phyloP scores from a whole-genome alignment of 2,113 vertebrate species.

The Leptobrachium ailaonicum region DNA sequence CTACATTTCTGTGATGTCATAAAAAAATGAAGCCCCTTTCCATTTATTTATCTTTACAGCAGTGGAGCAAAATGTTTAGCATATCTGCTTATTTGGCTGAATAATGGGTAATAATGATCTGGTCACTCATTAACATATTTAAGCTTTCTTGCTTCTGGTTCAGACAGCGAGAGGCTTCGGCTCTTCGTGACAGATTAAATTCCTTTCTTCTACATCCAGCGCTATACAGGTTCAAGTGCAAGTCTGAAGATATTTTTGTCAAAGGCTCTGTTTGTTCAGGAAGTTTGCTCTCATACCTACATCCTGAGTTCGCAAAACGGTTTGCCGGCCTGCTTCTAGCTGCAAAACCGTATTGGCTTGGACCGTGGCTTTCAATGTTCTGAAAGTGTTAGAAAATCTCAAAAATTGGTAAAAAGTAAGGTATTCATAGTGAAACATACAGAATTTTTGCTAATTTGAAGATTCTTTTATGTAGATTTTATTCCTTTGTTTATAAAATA shows the following conservation, averaged over 20 bases:
- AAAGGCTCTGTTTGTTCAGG: not conserved
- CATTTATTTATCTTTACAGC: too few relatives aligned
- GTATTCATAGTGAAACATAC: not conserved
- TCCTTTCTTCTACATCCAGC: not conserved
- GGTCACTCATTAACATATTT: not conserved
- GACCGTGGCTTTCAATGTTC: not conserved
- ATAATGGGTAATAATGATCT: too few relatives aligned
- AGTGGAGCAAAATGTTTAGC: too few relatives aligned
- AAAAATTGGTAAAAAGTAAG: not conserved
- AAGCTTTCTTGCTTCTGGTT: not conserved
- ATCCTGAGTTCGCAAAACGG: conserved; percentile 5
- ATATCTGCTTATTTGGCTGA: too few relatives aligned
- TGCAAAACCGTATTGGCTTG: not conserved
- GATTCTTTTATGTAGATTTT: too few relatives aligned
- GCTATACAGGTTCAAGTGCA: not conserved
- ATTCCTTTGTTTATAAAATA: too few relatives aligned
- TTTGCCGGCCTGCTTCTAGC: not conserved
- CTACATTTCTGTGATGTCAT: too few relatives aligned
- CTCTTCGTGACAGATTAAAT: not conserved
- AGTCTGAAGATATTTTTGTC: not conserved
- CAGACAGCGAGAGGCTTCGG: not conserved
- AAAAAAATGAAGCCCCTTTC: too few relatives aligned
- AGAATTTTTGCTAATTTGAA: too few relatives aligned
- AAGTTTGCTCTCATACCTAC: not conserved
- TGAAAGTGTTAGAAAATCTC: not conserved